phyloP scores from a whole-genome alignment of 1,140 invertebrate genomes.

The Drosophila sucinea region DNA sequence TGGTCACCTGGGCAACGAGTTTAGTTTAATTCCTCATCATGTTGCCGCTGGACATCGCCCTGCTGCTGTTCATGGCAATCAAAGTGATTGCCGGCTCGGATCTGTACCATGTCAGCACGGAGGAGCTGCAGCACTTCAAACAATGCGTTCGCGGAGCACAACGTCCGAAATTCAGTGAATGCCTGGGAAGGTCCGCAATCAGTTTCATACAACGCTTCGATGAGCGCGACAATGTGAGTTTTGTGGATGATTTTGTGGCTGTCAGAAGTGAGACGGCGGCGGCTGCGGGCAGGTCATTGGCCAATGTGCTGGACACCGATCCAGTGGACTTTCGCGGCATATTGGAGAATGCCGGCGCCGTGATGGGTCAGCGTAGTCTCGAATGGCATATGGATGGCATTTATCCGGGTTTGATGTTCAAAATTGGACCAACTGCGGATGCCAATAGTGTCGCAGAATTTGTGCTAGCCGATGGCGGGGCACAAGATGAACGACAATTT shows the following conservation, averaged over 20 bases:
- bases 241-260: slow-evolving; percentile 86
- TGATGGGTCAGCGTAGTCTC: slow-evolving; percentile 88
- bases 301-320: slow-evolving; percentile 87
- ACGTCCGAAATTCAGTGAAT: slow-evolving; percentile 83
- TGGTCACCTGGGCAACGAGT: slow-evolving; percentile 61
- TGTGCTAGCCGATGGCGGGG: slow-evolving; percentile 85
- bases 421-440: slow-evolving; percentile 87
- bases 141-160: slow-evolving; percentile 68
- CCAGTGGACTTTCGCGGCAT: slow-evolving; percentile 88
- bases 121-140: slow-evolving; percentile 59
- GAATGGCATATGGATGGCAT: slow-evolving; percentile 88
- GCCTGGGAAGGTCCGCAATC: slow-evolving; percentile 88
- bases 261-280: slow-evolving; percentile 84
- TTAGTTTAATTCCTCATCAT: slow-evolving; percentile 51
- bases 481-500: slow-evolving; percentile 83
- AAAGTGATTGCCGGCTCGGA: slow-evolving; percentile 27
- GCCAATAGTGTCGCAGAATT: slow-evolving; percentile 88
- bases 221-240: slow-evolving; percentile 86
- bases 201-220: slow-evolving; percentile 87
- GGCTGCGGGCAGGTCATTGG: slow-evolving; percentile 83
- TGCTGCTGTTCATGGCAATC: slow-evolving; percentile 36
- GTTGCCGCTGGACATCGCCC: slow-evolving; percentile 17
- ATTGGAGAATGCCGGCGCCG: slow-evolving; percentile 87
- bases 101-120: slow-evolving; percentile 35
- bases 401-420: slow-evolving; percentile 89